These are phyloP conservation scores for Ochropleura plecta DNA, from an alignment of 2,888 invertebrate species.

Conservation along the genomic window DNA sequence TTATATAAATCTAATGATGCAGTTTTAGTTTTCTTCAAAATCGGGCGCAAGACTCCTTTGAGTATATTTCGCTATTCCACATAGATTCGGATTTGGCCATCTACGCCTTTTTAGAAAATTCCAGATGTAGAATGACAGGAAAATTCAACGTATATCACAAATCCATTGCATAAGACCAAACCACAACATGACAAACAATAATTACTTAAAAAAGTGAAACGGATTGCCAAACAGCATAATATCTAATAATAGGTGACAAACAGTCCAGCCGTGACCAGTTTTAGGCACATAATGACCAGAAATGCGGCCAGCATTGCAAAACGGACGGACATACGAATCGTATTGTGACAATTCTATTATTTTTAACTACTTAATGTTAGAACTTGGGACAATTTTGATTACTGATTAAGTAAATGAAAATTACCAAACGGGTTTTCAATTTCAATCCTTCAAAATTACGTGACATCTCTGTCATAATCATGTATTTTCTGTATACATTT, in stretches of 20 bases:
- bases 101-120: no score
- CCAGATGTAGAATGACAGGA: no score
- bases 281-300: constrained; percentile 36
- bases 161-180: constrained; percentile 21
- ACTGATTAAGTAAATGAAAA: background rate
- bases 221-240: constrained; percentile 44
- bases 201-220: constrained; percentile 59
- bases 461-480: no score
- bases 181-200: constrained; percentile 29
- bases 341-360: constrained; percentile 69
- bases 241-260: constrained; percentile 65
- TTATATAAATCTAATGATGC: no score
- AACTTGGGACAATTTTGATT: constrained; percentile 23
- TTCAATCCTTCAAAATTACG: background rate
- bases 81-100: no score
- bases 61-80: no score
- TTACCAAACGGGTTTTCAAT: background rate
- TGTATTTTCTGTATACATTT: no score
- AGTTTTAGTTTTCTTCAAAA: no score
- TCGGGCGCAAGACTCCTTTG: no score
- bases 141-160: background rate
- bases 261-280: constrained; percentile 59
- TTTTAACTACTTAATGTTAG: constrained; percentile 23
- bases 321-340: constrained; percentile 54
- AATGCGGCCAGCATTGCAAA: constrained; percentile 58